phyloP scores from a whole-genome alignment of 2,113 vertebrate species.

The Cairina moschata region DNA sequence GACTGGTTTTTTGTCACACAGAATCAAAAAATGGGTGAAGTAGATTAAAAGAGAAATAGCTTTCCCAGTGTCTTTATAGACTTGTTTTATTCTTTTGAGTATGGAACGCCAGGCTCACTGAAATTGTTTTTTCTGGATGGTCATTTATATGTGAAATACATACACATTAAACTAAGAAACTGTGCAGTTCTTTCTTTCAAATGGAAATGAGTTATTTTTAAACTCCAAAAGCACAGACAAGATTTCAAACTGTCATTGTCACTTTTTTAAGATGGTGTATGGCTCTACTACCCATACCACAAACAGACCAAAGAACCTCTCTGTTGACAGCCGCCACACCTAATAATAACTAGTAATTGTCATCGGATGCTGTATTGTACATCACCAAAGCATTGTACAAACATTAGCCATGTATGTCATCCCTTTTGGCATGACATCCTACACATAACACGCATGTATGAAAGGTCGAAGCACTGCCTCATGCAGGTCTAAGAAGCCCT shows the following conservation, averaged over 20 bases:
- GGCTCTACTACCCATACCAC: neutral
- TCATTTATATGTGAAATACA: slow-evolving; percentile 54
- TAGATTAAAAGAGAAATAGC: slow-evolving; percentile 45
- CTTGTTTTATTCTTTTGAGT: slow-evolving; percentile 41
- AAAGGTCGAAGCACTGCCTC: neutral
- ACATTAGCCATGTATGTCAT: neutral
- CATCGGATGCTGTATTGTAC: neutral
- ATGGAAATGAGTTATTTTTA: slow-evolving; percentile 37
- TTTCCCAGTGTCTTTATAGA: slow-evolving; percentile 19
- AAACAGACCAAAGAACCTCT: neutral
- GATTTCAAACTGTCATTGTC: slow-evolving; percentile 17
- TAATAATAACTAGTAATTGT: slow-evolving; percentile 22
- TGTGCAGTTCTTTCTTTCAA: slow-evolving; percentile 29
- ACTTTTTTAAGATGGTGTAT: neutral
- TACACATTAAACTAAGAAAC: slow-evolving; percentile 29
- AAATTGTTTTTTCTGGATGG: slow-evolving; percentile 33
- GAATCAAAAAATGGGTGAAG: slow-evolving; percentile 30
- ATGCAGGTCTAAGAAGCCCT: neutral
- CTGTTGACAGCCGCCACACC: neutral
- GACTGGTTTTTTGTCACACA: neutral
- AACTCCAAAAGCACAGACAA: slow-evolving; percentile 13
- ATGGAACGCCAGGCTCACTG: neutral
- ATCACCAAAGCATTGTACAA: neutral
- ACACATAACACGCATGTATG: neutral
- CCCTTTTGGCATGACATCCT: neutral